Percentiles rank a stretch among this genome's conserved stretches.
Evolutionary conservation across 2,797 vertebrate genomes (phyloP).

Genomic region (Danio jaintianensis): DNA sequence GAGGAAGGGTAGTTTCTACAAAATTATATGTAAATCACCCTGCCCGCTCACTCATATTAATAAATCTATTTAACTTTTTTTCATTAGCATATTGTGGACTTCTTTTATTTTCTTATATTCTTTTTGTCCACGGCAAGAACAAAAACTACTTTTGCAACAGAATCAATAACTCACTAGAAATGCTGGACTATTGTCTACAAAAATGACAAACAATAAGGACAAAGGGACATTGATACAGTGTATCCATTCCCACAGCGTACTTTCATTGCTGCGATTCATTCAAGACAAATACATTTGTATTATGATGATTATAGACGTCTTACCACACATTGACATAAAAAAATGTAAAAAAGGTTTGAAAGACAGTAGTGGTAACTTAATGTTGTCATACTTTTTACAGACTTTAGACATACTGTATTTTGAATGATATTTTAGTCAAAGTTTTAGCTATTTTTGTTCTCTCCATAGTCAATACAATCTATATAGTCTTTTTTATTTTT

Average conservation of each 20-base stretch:
- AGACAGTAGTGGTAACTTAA: no score
- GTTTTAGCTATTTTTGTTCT: no score
- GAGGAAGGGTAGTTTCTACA: no score
- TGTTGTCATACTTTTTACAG: no score
- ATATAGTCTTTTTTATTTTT: no score
- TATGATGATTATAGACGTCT: not conserved
- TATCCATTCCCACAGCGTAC: not conserved
- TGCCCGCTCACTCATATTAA: no score
- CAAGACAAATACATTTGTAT: not conserved
- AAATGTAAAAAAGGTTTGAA: no score
- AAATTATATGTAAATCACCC: no score
- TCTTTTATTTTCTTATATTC: not conserved
- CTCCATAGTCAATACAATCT: no score
- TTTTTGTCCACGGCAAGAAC: not conserved
- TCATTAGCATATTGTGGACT: not conserved
- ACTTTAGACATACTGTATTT: no score
- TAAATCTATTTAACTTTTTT: no score
- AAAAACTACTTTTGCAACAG: not conserved
- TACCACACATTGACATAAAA: not conserved
- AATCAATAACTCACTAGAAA: not conserved
- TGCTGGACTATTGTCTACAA: not conserved
- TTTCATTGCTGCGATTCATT: not conserved
- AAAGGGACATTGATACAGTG: not conserved
- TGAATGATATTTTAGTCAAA: no score
- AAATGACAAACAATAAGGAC: not conserved